Base-by-base conservation (phyloP, 2,797 vertebrate species). In the Lindbergichthys nudifrons region DNA sequence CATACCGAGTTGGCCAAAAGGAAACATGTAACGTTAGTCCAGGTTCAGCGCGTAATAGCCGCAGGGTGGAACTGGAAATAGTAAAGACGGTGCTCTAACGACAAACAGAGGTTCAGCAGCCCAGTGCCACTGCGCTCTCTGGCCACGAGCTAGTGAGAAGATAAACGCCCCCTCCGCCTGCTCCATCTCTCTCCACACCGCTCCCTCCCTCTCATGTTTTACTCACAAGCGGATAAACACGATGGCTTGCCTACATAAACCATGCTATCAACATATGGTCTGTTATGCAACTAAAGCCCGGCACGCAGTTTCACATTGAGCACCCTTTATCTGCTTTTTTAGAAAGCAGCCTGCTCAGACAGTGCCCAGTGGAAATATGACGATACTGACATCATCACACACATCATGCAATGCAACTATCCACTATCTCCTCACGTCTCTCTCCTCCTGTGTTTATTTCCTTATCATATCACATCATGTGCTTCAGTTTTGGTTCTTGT, bases 131-230 rank as follows among this genome's bases (percentile, higher is more conserved):
- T 62, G 81, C 75, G 84, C 67, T 79, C 75, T 79, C 75, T 12
- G 36, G 54, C 80, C 85, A 81, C 9, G 84, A 85, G 83, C 74
- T 51, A 65, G 56, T 80, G 23, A 65, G 68, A 48, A 79, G 81
- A 89, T 50, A 75, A 48, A 87, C 89, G 89, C 89, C 90, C 90
- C 90, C 87, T 89, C 83, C 67, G 60, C 65, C 68, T 57, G 79
- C 87, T 88, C 85, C 83, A 84, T 91, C 87, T 75, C 83, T 60
- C 77, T 56, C 71, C 76, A 51, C 82, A 69, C 67, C 71, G 11
- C 85, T 81, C 83, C 74, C 89, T 87, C 88, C 70, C 82, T 83
- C 75, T 54, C 53, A 4, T 50, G 62, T 74, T 60, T 46, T 3
- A 1, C 16, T 78, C 79, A 67, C 87, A 70, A 77, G 87, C 82